Conservation (phyloP, 2,888 invertebrate genomes). For the Timema podura region DNA sequence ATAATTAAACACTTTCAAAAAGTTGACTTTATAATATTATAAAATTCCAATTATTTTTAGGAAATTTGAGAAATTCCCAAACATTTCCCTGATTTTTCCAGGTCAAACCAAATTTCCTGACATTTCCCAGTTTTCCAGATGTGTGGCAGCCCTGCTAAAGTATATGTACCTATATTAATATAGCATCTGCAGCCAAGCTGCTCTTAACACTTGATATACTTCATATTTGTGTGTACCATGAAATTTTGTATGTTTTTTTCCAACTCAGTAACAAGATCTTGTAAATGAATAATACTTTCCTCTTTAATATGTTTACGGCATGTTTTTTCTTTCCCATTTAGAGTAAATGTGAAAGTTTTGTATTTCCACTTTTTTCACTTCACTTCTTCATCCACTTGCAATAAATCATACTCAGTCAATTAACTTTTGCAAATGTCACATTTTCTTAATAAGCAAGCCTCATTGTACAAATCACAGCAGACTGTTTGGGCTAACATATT, state of each 20-base stretch:
- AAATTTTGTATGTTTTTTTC: neutral
- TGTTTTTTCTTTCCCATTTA: neutral
- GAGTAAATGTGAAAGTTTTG: neutral
- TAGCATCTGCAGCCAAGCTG: neutral
- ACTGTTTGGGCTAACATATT: neutral
- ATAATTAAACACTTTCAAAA: too few relatives aligned
- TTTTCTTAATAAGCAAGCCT: neutral
- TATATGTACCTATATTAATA: too few relatives aligned
- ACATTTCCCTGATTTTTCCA: too few relatives aligned
- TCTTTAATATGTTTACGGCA: neutral
- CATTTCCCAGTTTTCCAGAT: too few relatives aligned
- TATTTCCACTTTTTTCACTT: neutral
- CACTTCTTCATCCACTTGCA: neutral
- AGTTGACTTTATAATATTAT: too few relatives aligned
- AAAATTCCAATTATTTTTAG: too few relatives aligned
- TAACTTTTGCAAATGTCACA: neutral
- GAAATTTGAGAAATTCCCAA: too few relatives aligned
- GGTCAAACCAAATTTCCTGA: too few relatives aligned
- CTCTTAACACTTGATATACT: neutral
- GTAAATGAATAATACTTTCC: neutral
- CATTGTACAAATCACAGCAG: slow-evolving; percentile 9
- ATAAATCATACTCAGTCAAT: neutral
- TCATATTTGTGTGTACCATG: neutral
- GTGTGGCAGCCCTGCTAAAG: too few relatives aligned
- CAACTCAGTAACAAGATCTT: slow-evolving; percentile 1